Conservation (phyloP, 2,113 vertebrate species). For the Nycticebus coucang region DNA sequence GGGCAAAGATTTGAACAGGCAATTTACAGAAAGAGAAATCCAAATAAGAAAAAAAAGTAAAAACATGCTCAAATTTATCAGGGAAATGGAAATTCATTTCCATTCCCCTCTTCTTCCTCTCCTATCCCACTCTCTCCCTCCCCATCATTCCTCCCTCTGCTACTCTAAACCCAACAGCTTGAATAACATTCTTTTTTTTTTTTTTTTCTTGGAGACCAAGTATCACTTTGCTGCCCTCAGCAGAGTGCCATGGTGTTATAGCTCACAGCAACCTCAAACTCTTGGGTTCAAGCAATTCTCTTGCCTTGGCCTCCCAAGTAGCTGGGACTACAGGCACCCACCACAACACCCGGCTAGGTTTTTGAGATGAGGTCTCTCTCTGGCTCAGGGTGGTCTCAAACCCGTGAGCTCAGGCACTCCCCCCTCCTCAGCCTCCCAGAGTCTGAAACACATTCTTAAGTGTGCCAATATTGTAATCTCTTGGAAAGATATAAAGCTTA, state of each 20-base stretch:
- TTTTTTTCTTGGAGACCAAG: too few species aligned
- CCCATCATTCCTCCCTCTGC: not conserved
- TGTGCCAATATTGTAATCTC: not conserved
- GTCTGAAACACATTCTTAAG: not conserved
- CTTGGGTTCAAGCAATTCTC: too few species aligned
- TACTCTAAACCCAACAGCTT: not conserved
- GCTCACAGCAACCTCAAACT: too few species aligned
- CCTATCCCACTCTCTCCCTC: not conserved
- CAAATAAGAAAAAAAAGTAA: not conserved
- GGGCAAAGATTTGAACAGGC: not conserved
- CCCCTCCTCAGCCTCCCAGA: too few species aligned
- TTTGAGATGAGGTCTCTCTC: too few species aligned
- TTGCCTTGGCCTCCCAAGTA: too few species aligned
- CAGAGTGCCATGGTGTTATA: too few species aligned
- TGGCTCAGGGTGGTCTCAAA: too few species aligned
- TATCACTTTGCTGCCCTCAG: too few species aligned
- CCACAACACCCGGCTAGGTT: too few species aligned
- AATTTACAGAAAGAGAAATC: not conserved
- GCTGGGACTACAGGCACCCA: too few species aligned
- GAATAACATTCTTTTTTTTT: not conserved
- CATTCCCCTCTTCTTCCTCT: accelerated
- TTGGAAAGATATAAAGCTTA: not conserved
- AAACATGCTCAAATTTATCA: not conserved
- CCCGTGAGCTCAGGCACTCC: too few species aligned
- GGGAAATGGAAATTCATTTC: not conserved